Conservation (phyloP, 2,113 vertebrate genomes). For the Ceyx cyanopectus region DNA sequence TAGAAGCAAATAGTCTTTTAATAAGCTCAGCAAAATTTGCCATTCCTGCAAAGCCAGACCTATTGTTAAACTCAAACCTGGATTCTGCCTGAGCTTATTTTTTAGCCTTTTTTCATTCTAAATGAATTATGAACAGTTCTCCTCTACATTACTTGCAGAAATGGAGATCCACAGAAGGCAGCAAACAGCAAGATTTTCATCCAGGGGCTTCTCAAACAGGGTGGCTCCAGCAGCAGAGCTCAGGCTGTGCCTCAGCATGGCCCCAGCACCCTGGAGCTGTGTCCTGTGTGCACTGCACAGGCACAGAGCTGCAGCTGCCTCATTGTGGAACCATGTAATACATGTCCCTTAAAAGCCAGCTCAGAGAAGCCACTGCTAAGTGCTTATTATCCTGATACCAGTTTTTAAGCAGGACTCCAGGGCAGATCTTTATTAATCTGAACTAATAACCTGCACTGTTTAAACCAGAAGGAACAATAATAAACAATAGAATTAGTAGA, state of each 20-base stretch:
- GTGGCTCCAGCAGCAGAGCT: background rate
- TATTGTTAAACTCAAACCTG: background rate
- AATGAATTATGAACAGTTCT: background rate
- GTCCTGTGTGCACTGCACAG: background rate
- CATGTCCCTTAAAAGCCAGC: background rate
- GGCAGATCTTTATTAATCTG: background rate
- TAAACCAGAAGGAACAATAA: background rate
- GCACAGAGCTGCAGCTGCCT: background rate
- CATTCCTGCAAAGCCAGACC: slow-evolving; percentile 36
- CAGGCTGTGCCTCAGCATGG: background rate
- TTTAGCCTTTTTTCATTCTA: background rate
- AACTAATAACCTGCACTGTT: background rate
- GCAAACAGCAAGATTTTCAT: background rate
- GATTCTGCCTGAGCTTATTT: background rate
- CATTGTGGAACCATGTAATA: background rate
- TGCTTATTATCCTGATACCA: background rate
- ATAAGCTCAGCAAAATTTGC: background rate
- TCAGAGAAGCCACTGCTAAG: background rate
- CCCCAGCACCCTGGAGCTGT: background rate
- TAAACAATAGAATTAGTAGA: background rate
- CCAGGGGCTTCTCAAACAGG: background rate
- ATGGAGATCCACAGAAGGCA: background rate
- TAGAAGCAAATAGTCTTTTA: slow-evolving; percentile 19
- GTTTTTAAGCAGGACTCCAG: background rate
- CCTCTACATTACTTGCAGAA: background rate